phyloP scores from a whole-genome alignment of 2,113 vertebrate genomes.

The Halichoerus grypus region DNA sequence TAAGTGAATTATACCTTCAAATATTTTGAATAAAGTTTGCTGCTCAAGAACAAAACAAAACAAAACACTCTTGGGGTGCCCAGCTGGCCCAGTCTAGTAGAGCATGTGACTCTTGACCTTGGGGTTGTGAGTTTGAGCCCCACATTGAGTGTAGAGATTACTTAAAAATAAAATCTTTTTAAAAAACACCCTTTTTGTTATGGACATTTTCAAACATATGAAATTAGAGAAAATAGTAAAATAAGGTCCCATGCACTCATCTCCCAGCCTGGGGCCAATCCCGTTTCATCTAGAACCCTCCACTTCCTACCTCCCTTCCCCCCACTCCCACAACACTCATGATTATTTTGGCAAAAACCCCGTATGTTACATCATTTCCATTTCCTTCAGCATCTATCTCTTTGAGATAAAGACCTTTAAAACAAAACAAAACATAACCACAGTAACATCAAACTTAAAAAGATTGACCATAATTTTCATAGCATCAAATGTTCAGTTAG shows the following conservation, averaged over 20 bases:
- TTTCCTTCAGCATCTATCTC: background rate
- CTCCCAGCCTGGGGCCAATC: background rate
- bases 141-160: background rate
- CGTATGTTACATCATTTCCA: background rate
- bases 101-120: background rate
- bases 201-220: background rate
- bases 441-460: background rate
- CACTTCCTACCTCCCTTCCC: background rate
- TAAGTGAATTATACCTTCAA: background rate
- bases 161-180: background rate
- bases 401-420: conserved; percentile 18
- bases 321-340: background rate
- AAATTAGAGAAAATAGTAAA: conserved; percentile 15
- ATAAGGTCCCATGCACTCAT: background rate
- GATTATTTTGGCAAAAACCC: conserved; percentile 1
- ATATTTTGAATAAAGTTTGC: background rate
- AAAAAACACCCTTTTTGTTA: background rate
- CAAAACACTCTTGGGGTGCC: background rate
- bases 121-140: background rate
- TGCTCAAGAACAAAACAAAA: background rate
- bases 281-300: background rate
- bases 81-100: background rate
- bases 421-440: background rate
- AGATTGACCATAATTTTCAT: conserved; percentile 10
- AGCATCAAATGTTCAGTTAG: background rate